phyloP scores from a whole-genome alignment of 92 coral and sea anemone genomes.

The Umimayanthus kanabou region DNA sequence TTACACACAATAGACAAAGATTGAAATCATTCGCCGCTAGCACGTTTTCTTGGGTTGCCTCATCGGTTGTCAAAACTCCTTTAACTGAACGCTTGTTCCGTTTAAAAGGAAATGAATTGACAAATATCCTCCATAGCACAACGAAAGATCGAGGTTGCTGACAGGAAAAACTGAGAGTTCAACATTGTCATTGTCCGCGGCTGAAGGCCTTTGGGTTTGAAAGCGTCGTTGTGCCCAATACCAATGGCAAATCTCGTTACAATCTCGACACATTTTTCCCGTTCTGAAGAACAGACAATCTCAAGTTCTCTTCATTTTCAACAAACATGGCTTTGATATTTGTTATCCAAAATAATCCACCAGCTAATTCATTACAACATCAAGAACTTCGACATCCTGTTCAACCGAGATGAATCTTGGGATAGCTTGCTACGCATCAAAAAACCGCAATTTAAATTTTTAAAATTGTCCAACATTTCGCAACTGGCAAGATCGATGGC shows the following conservation, averaged over 20 bases:
- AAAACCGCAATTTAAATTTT: too few species aligned
- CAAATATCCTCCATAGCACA: slow-evolving; percentile 21
- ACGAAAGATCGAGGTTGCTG: not conserved
- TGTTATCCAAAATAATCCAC: not conserved
- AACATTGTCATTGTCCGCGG: not conserved
- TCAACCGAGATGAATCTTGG: slow-evolving; percentile 21
- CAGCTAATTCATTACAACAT: not conserved
- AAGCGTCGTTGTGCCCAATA: not conserved
- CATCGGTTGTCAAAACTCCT: slow-evolving; percentile 36
- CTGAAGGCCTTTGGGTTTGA: too few species aligned
- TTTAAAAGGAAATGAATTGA: slow-evolving; percentile 14
- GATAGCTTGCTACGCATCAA: not conserved
- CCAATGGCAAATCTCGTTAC: not conserved
- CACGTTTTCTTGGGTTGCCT: slow-evolving; percentile 26
- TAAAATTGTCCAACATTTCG: too few species aligned
- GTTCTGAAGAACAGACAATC: not conserved
- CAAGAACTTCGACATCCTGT: not conserved
- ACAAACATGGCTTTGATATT: not conserved
- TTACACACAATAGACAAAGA: slow-evolving; percentile 27
- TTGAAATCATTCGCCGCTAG: slow-evolving; percentile 37
- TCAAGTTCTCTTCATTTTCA: not conserved
- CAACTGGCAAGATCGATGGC: too few species aligned
- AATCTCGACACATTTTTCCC: not conserved
- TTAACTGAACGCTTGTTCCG: slow-evolving; percentile 24
- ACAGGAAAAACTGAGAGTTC: not conserved